Evolutionary conservation across 2,888 invertebrate species (phyloP), one percentile per base, ranked within the genome.

Genomic region (Selenia dentaria): DNA sequence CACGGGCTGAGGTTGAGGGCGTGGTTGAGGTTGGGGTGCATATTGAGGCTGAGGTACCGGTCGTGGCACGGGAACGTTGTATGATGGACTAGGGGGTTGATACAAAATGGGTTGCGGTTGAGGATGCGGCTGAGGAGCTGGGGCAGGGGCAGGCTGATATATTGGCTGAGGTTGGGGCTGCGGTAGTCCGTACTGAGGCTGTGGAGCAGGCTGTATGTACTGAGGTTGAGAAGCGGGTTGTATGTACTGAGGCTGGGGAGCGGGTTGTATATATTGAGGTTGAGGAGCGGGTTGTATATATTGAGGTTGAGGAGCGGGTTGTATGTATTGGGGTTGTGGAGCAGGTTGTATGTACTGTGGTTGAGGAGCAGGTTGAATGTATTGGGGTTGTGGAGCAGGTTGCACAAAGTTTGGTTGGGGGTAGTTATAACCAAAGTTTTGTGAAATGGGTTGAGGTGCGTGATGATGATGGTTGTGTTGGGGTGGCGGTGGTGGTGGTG

Each of bases 341-440:
- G 51, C 43, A 3, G 54, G 50, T 8, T 50, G 54, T 0, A 26
- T 27, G 25, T 39, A 43, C 20, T 59, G 56, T 2, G 54, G 53
- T 13, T 61, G 55, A 6, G 59, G 64, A 5, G 48, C 55, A 1
- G 59, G 51, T 5, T 47, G 52, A 1, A 54, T 45, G 0, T 41
- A 57, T 50, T 6, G 16, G 9, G 13, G 55, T 54, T 6, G 45
- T 20, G 11, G 57, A 42, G 24, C 43, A 38, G 12, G 28, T 14
- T 13, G 38, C 46, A 55, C 53, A 32, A 59, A 67, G 14, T 40
- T 67, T 0, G 77, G 79, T 27, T 65, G 71, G 33, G 62, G 72
- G 39, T 76, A 77, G 31, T 71, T 65, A 57, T 78, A 78, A 6
- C 78, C 77, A 6, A 44, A 49, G 41, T 67, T 67, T 6, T 38